These are phyloP conservation scores for Epinephelus lanceolatus DNA, from an alignment of 2,113 vertebrate species.

Conservation along the genomic window DNA sequence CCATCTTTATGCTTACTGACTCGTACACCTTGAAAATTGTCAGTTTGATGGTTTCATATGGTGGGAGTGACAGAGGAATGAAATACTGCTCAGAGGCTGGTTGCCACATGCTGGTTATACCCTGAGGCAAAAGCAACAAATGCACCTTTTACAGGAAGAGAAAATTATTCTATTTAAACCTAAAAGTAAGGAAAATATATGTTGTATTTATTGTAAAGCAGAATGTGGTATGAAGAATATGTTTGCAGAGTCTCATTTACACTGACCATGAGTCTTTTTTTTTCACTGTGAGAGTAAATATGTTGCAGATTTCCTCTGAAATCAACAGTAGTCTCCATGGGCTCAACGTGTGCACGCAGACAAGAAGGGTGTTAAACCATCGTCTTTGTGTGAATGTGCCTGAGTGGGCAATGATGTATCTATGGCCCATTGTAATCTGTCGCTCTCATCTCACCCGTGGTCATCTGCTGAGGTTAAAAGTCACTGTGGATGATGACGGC, in stretches of 20 bases:
- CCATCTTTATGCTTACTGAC: conserved; percentile 27
- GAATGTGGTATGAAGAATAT: background rate
- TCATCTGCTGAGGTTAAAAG: conserved; percentile 47
- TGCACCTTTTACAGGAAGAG: background rate
- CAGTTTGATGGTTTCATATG: conserved; percentile 42
- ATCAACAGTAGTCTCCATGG: background rate
- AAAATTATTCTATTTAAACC: background rate
- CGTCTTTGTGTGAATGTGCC: background rate
- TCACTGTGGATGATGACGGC: conserved; percentile 36
- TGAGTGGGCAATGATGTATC: background rate
- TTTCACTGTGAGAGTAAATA: background rate
- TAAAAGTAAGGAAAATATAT: background rate
- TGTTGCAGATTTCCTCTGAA: background rate
- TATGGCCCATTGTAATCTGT: conserved; percentile 14
- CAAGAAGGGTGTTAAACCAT: background rate
- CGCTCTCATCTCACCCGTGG: conserved; percentile 28
- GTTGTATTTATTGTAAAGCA: background rate
- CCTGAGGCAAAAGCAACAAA: background rate
- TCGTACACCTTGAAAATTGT: conserved; percentile 17
- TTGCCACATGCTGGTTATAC: background rate
- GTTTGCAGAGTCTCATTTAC: background rate
- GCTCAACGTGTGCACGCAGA: background rate
- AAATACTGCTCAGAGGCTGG: conserved; percentile 17
- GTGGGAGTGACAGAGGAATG: conserved; percentile 35
- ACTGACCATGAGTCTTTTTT: background rate